These are phyloP conservation scores for Drosophila nikananu DNA, from an alignment of 1,140 invertebrate genomes.

Conservation along the genomic window DNA sequence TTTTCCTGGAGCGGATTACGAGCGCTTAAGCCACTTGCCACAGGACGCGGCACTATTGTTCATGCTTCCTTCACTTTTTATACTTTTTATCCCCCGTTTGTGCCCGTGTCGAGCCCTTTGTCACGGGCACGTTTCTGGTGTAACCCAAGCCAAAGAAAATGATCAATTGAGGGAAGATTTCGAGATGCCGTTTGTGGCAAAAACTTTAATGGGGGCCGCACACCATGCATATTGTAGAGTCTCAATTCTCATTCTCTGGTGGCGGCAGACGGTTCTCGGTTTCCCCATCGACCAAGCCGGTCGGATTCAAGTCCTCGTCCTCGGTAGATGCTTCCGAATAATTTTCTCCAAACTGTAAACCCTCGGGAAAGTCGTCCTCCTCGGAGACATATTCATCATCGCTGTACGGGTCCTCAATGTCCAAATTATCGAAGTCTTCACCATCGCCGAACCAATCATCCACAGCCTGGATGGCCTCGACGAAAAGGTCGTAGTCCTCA, in stretches of 20 bases:
- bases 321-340: background rate
- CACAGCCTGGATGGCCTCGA: background rate
- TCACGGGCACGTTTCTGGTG: conserved; percentile 61
- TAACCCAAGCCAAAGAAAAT: conserved; percentile 56
- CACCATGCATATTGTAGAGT: background rate
- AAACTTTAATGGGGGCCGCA: background rate
- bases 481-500: background rate
- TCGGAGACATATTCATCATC: background rate
- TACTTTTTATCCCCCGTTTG: background rate
- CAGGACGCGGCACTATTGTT: conserved; percentile 55
- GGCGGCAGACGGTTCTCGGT: too few species aligned
- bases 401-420: background rate
- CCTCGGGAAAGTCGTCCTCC: too few species aligned
- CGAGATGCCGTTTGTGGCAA: background rate
- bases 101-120: conserved; percentile 40
- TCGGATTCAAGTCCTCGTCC: too few species aligned
- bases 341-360: too few species aligned
- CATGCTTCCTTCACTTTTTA: conserved; percentile 5
- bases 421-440: background rate
- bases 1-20: conserved; percentile 56
- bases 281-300: too few species aligned
- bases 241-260: background rate
- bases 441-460: background rate
- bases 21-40: conserved; percentile 71
- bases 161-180: background rate